phyloP scores from a whole-genome alignment of 2,797 vertebrate species.

The Cheirogaleus major region DNA sequence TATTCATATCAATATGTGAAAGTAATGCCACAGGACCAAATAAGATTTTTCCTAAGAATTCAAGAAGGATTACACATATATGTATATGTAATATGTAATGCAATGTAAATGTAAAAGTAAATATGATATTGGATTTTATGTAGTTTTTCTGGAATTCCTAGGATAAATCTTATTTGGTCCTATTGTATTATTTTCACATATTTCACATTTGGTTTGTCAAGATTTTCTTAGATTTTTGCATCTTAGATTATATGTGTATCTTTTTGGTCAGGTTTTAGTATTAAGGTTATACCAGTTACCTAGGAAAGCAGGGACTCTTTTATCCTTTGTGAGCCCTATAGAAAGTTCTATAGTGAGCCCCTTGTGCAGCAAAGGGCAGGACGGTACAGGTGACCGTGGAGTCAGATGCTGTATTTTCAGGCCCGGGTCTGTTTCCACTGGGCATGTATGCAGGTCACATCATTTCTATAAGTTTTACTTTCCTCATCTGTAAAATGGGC shows the following conservation, averaged over 20 bases:
- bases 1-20: background rate
- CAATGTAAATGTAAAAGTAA: background rate
- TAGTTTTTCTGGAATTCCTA: background rate
- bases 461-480: background rate
- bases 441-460: background rate
- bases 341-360: background rate
- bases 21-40: background rate
- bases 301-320: background rate
- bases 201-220: background rate
- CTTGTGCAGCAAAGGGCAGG: background rate
- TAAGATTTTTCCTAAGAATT: background rate
- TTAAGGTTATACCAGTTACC: background rate
- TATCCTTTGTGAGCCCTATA: background rate
- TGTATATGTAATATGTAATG: background rate
- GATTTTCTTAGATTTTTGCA: background rate
- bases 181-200: background rate
- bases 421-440: background rate
- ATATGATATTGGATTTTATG: background rate
- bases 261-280: slow-evolving; percentile 7
- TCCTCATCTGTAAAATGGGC: background rate
- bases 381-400: background rate
- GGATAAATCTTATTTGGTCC: background rate
- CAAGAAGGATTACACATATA: background rate
- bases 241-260: background rate
- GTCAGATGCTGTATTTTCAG: background rate